Evolutionary conservation across 2,888 invertebrate genomes (phyloP), one percentile per base, ranked within the genome.

Genomic region (Temnothorax rugatulus): DNA sequence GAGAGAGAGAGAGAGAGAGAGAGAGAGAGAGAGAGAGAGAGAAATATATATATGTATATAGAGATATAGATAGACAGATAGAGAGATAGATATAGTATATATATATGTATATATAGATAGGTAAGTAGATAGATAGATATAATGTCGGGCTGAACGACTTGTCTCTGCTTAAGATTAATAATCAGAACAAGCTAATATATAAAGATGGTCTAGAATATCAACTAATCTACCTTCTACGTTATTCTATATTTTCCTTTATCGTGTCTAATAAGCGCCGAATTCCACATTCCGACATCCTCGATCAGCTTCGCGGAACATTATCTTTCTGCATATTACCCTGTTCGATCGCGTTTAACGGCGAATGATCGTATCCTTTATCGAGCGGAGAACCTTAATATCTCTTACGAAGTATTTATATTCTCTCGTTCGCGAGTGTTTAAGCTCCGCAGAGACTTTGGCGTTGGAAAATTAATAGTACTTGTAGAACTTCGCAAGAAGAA

Each of bases 181-280:
- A 71, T 76, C 64, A 83, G 75, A 76, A 34, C 69, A 61, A 76
- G 25, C 84, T 84, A 76, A 84, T 61, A 75, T 59, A 74, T 21
- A 68, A 61, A 83, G 29, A 34, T 54, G 52, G 52, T 29, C 75
- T 84, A 84, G 21, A 44, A 83, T 75, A 21, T 83, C 52, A 75
- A 83, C 76, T 84, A 84, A 63, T 41, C 84, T 83, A 83, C 54
- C 44, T 52, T 52, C 75, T 82, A 82, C 50, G 1, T 73, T 50
- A 29, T 21, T 64, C 44, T 57, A 47, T 47, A 44, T 64, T 34
- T 50, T 63, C 34, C 38, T 38, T 47, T 50, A 57, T 66, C 50
- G 13, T 50, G 38, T 29, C 21, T 82, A 52, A 25, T 38, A 77
- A 77, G 38, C 54, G 41, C 34, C 63, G 54, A 54, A 47, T 44